phyloP scores from a whole-genome alignment of 1,140 invertebrate genomes.

The Panagrolaimus sp. region DNA sequence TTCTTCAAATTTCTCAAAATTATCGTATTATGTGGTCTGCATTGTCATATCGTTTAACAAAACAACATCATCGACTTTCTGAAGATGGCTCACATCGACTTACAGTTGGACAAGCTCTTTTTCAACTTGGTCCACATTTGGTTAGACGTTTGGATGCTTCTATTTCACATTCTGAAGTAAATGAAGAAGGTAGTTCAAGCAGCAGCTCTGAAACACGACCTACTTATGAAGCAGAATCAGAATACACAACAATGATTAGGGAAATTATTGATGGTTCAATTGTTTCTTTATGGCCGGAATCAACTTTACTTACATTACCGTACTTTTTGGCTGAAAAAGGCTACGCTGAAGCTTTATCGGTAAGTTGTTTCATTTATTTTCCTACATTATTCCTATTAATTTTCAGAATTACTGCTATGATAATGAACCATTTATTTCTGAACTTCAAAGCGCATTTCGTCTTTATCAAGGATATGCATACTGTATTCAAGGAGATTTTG shows the following conservation, averaged over 20 bases:
- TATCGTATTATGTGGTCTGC: constrained; percentile 1
- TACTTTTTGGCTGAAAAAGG: constrained; percentile 5
- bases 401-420: constrained; percentile 4
- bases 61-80: background rate
- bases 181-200: background rate
- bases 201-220: background rate
- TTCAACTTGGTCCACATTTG: background rate
- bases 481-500: background rate
- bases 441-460: background rate
- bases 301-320: background rate
- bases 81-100: background rate
- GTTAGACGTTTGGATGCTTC: background rate
- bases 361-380: background rate
- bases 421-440: constrained; percentile 7
- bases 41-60: background rate
- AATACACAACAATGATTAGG: background rate
- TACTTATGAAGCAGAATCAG: background rate
- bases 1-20: background rate
- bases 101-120: background rate
- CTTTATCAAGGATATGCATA: background rate
- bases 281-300: constrained; percentile 3
- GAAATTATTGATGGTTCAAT: constrained; percentile 13
- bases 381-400: background rate
- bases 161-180: background rate
- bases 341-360: background rate